Evolutionary conservation across 2,113 vertebrate species (phyloP), one percentile per base, ranked within the genome.

Genomic region (Malurus cyaneus): DNA sequence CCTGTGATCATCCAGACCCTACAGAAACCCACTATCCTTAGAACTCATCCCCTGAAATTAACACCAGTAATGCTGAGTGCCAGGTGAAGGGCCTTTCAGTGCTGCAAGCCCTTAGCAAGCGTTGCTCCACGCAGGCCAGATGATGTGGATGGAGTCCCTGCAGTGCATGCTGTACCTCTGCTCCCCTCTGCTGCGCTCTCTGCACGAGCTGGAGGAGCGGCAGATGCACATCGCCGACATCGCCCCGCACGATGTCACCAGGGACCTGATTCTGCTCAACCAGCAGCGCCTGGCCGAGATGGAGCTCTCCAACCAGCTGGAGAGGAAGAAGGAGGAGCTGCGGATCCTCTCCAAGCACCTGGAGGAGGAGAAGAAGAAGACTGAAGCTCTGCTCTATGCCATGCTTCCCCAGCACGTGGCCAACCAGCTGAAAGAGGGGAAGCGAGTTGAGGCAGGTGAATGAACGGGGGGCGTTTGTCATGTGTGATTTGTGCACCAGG

Each of bases 241-340:
- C 2, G 98, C 98, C 1, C 98, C 97, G 14, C 98, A 98, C 2
- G 98, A 98, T 14, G 98, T 98, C 53, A 98, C 98, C 16, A 95
- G 98, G n/a, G 98, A 98, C 56, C 66, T 98, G 76, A 98, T 98
- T 50, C 98, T 98, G 9, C 98, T 98, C 74, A 98, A 98, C 15
- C 98, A 98, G 95, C 98, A 98, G 95, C 90, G 98, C 1, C 86
- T 98, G 94, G 98, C 98, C 0, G 98, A 98, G 88, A 98, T 98
- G 80, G 98, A 98, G 95, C 97, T 98, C 59, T 98, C 98, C 9
- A 98, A 97, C 93, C 98, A 98, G 97, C 96, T 98, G 74, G 98
- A 98, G 96, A 98, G 98, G 82, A 98, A 98, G 93, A 98, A 98
- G 80, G 98, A 98, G 61, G 97, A 98, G 41, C 96, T 98, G 53